These are phyloP conservation scores for Acrossocheilus wenchowensis DNA, from an alignment of 2,797 vertebrate species.

Conservation along the genomic window DNA sequence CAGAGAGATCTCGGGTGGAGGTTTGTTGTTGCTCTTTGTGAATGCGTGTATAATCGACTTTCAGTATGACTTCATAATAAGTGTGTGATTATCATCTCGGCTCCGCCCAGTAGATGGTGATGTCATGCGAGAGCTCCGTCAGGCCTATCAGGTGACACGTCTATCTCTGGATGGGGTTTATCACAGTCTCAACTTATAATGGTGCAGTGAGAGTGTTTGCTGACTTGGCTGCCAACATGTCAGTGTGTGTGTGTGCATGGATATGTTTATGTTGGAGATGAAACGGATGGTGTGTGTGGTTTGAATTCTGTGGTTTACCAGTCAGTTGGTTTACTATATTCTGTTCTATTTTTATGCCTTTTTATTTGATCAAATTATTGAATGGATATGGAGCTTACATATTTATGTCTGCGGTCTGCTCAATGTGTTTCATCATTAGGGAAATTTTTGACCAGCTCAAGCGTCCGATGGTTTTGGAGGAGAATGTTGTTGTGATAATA, in stretches of 20 bases:
- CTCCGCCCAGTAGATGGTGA: slow-evolving; percentile 76
- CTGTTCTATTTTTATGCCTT: slow-evolving; percentile 25
- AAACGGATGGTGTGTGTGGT: slow-evolving; percentile 24
- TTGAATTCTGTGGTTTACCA: slow-evolving; percentile 30
- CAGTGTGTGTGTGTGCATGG: slow-evolving; percentile 67
- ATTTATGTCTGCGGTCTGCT: slow-evolving; percentile 20
- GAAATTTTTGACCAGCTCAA: slow-evolving; percentile 44
- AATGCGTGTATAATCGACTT: slow-evolving; percentile 43
- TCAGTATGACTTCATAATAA: slow-evolving; percentile 49
- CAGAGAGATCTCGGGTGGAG: slow-evolving; percentile 40
- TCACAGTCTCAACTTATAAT: slow-evolving; percentile 80
- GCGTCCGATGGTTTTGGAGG: slow-evolving; percentile 71
- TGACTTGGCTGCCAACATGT: slow-evolving; percentile 80
- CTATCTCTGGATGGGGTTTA: slow-evolving; percentile 82
- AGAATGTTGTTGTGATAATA: slow-evolving; percentile 60
- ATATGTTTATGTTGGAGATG: slow-evolving; percentile 55
- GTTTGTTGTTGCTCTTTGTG: slow-evolving; percentile 18
- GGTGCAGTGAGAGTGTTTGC: slow-evolving; percentile 80
- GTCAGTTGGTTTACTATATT: not conserved
- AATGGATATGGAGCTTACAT: not conserved
- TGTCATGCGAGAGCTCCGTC: slow-evolving; percentile 74
- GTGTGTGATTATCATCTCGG: slow-evolving; percentile 64
- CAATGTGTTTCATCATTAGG: slow-evolving; percentile 21
- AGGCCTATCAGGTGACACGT: slow-evolving; percentile 83
- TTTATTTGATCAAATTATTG: not conserved